phyloP scores from a whole-genome alignment of 1,140 invertebrate genomes.

The Lysiphlebus fabarum region DNA sequence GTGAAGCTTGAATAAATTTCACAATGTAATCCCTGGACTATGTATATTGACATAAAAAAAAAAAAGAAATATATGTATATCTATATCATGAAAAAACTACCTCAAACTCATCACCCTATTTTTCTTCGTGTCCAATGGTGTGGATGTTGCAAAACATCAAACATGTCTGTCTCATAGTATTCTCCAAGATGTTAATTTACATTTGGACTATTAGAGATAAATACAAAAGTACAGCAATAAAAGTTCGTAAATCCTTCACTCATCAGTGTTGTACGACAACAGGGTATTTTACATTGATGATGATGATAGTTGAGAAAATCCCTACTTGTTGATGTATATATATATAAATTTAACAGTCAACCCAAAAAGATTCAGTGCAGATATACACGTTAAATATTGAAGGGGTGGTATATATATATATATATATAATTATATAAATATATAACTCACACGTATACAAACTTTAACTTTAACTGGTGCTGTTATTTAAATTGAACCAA shows the following conservation, averaged over 20 bases:
- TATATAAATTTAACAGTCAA: neutral
- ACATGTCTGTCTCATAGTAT: conserved; percentile 19
- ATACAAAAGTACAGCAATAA: conserved; percentile 32
- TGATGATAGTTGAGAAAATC: too few relatives aligned
- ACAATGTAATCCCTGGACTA: too few relatives aligned
- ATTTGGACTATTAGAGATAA: conserved; percentile 32
- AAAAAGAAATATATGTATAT: too few relatives aligned
- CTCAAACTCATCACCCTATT: neutral
- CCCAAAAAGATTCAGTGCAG: conserved; percentile 12
- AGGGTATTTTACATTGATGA: neutral
- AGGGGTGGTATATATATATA: neutral
- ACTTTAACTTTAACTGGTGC: conserved; percentile 6
- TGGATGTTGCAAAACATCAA: neutral
- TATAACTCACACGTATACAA: conserved; percentile 17
- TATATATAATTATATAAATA: too few relatives aligned
- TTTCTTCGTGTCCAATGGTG: conserved; percentile 3
- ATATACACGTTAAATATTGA: neutral
- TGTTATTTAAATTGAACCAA: conserved; percentile 47
- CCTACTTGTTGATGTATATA: too few relatives aligned
- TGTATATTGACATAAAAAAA: too few relatives aligned
- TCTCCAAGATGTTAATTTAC: conserved; percentile 14
- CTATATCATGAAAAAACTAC: too few relatives aligned
- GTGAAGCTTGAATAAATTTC: too few relatives aligned
- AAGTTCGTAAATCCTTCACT: conserved; percentile 40
- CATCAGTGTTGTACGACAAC: conserved; percentile 26